Evolutionary conservation across 2,113 vertebrate species (phyloP), one percentile per base, ranked within the genome.

Genomic region (Dromaius novaehollandiae): DNA sequence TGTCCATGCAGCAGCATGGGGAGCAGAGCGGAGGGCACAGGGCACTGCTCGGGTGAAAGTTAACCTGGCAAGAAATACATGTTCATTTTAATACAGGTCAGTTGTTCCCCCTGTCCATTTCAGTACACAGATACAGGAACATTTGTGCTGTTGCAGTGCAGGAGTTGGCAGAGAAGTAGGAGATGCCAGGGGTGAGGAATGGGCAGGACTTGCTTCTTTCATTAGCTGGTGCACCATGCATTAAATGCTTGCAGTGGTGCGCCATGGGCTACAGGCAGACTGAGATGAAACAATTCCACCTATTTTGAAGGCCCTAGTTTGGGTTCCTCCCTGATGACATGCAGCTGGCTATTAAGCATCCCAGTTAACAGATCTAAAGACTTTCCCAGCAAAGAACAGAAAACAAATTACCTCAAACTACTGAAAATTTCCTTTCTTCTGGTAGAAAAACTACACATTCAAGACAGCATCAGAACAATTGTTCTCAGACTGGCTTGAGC

Each of bases 1-100:
- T 38, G 7, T 48, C n/a, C 19, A 14, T 0, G 1, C 4, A 55
- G 15, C 30, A 18, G 30, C 46, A 48, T 18, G 5, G 16, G 26
- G 25, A 42, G 64, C 38, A 16, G 11, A 17, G 64, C 9, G 38
- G 38, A 66, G 25, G 25, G 26, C 16, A 61, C 16, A 34, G 32
- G 11, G 58, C 28, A 61, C 30, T 34, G 18, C 40, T 66, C 38
- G 30, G 14, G 64, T 28, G 30, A 42, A 66, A 66, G 28, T 11
- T 10, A 42, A 17, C 40, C 38, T 18, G 10, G 17, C 17, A 69
- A 66, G n/a, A 38, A n/a, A 64, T 36, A 64, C 25, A 36, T 40
- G 38, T 5, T 48, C 19, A 19, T 64, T 38, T 38, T 64, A 36
- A 64, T 11, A 36, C 11, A 61, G 60, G 13, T 38, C 42, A 58